Base-by-base conservation (phyloP, 2,797 vertebrate genomes). In the Brotogeris chrysoptera region DNA sequence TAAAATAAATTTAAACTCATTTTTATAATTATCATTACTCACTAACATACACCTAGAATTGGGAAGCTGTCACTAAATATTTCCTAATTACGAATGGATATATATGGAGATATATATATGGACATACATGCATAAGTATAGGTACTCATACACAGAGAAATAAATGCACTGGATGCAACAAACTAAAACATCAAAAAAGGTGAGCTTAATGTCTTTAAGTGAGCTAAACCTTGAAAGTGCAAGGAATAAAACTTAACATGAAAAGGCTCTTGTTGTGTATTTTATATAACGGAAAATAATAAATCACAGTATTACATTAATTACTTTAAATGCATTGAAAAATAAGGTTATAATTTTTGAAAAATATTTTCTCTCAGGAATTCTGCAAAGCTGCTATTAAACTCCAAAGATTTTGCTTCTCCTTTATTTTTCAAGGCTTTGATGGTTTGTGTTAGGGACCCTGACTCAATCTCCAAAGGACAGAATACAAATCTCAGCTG, bases 391-490 rank as follows among this genome's bases (percentile, higher is more conserved):
- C 4, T 4, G 55, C 3, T 72, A 41, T 61, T 12, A 86, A 76
- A 86, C 30, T 57, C 55, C 27, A 70, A 90, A 92, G 49, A 50
- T 34, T 55, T 41, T 74, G 11, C 21, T 69, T 69, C 59, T 74
- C 7, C n/a, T 76, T 79, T 86, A 88, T 66, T 93, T 90, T 44
- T 69, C 52, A 93, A 82, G 49, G 30, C 34, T 93, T 83, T 90
- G 39, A 69, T 25, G 24, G 20, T 55, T 7, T 43, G 27, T 49
- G 43, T 52, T 65, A 78, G 46, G 49, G 49, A 88, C 30, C 32
- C 23, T 50, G 57, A 28, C 43, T 80, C 2, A 1, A 73, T 59
- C 47, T 77, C 44, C 59, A 82, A 80, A 77, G 60, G 61, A 90
- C 17, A 70, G n/a, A 82, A 38, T 14, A 78, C 7, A 88, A 69